These are phyloP conservation scores for Vireo griseus DNA, from an alignment of 2,797 vertebrate genomes.

Conservation along the genomic window DNA sequence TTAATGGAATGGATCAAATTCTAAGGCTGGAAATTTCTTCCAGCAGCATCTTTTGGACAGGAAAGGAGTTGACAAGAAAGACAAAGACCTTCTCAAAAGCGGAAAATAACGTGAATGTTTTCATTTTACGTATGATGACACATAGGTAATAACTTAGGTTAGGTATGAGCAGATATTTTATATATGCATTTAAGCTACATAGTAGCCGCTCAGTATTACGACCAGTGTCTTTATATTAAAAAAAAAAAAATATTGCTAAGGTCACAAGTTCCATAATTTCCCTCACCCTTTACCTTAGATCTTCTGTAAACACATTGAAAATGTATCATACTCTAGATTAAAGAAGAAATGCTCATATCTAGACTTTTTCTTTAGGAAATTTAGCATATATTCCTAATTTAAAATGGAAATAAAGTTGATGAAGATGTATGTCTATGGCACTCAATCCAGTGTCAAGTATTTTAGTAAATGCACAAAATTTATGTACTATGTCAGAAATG, in stretches of 20 bases:
- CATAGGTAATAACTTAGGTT: not conserved
- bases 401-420: not conserved
- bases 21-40: not conserved
- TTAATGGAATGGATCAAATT: not conserved
- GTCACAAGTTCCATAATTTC: not conserved
- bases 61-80: not conserved
- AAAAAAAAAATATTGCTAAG: not conserved
- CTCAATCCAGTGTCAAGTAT: not conserved
- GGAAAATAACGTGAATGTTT: not conserved
- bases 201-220: not conserved
- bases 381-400: not conserved
- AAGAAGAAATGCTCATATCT: not conserved
- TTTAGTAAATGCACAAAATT: not conserved
- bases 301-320: not conserved
- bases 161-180: not conserved
- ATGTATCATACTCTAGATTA: not conserved
- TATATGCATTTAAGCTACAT: not conserved
- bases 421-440: not conserved
- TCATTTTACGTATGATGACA: not conserved
- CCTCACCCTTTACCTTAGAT: not conserved
- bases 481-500: not conserved
- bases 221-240: not conserved
- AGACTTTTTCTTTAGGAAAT: not conserved
- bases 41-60: not conserved
- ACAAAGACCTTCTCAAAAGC: not conserved